Percentiles rank a stretch among this genome's conserved stretches.
Evolutionary conservation across 53 echinoderm and acorn worm genomes (phyloP).

Genomic region (Luidia sarsii): DNA sequence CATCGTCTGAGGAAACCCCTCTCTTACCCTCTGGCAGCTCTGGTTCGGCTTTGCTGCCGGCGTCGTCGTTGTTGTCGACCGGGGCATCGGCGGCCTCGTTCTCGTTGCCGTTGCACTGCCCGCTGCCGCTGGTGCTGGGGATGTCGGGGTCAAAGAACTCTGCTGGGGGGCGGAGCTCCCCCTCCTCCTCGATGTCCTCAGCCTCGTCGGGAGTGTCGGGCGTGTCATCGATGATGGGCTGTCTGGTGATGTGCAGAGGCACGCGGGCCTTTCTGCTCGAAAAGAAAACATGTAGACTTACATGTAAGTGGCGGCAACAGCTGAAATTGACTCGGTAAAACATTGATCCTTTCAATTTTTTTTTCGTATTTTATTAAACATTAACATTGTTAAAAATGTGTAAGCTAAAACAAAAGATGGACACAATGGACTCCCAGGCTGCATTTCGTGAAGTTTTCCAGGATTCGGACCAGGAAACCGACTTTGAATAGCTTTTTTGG

Average conservation of each 20-base stretch:
- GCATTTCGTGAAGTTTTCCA: too few relatives aligned
- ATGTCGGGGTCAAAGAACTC: background rate
- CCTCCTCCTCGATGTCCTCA: slow-evolving; percentile 1
- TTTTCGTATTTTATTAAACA: too few relatives aligned
- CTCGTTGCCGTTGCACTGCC: slow-evolving; percentile 2
- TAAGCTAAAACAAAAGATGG: too few relatives aligned
- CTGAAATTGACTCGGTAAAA: too few relatives aligned
- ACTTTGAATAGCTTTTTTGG: too few relatives aligned
- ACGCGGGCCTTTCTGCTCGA: slow-evolving; percentile 40
- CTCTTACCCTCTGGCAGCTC: slow-evolving; percentile 47
- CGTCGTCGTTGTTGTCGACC: background rate
- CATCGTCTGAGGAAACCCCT: background rate
- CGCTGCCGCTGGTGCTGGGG: slow-evolving; percentile 12
- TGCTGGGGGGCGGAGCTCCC: too few relatives aligned
- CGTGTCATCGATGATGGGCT: slow-evolving; percentile 18
- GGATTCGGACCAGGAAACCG: too few relatives aligned
- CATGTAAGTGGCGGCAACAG: too few relatives aligned
- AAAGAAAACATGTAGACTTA: too few relatives aligned
- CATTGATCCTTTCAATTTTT: too few relatives aligned
- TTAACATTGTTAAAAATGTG: too few relatives aligned
- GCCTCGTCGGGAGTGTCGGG: background rate
- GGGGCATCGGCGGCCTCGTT: background rate
- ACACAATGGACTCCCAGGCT: too few relatives aligned
- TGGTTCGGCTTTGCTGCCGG: slow-evolving; percentile 2
- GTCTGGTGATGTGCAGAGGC: slow-evolving; percentile 45